Percentiles rank a stretch among this genome's conserved stretches.
Evolutionary conservation across 2,797 vertebrate species (phyloP).

Genomic region (Epinephelus coioides): DNA sequence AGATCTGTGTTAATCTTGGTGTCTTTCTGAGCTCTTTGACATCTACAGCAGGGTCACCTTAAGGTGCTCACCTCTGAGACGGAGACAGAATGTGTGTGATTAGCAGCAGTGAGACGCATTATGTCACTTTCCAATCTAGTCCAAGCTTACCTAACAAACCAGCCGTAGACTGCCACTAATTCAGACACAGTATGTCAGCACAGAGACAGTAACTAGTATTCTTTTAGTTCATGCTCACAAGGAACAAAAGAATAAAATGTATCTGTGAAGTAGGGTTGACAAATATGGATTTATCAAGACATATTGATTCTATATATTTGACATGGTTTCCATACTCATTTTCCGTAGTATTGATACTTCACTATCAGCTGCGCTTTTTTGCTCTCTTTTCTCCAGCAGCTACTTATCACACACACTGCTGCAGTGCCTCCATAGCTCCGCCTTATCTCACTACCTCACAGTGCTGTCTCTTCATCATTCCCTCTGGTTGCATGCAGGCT

Average conservation of each 20-base stretch:
- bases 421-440: too few species aligned
- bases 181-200: neutral
- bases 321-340: too few species aligned
- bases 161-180: neutral
- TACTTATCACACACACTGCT: too few species aligned
- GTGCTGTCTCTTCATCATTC: too few species aligned
- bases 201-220: neutral
- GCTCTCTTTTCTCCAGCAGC: too few species aligned
- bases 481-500: too few species aligned
- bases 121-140: slow-evolving; percentile 12
- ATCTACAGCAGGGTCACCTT: neutral
- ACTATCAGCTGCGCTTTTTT: too few species aligned
- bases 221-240: neutral
- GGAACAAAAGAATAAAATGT: neutral
- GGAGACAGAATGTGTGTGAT: slow-evolving; percentile 1
- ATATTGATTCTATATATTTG: too few species aligned
- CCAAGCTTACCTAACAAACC: slow-evolving; percentile 2
- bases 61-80: slow-evolving; percentile 5
- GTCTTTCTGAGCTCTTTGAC: neutral
- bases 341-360: too few species aligned
- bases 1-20: neutral
- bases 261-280: neutral
- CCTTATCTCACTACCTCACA: too few species aligned
- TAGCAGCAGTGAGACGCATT: slow-evolving; percentile 20
- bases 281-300: too few species aligned